Conservation (phyloP, 2,888 invertebrate genomes). For the Hirtodrosophila alboralis region DNA sequence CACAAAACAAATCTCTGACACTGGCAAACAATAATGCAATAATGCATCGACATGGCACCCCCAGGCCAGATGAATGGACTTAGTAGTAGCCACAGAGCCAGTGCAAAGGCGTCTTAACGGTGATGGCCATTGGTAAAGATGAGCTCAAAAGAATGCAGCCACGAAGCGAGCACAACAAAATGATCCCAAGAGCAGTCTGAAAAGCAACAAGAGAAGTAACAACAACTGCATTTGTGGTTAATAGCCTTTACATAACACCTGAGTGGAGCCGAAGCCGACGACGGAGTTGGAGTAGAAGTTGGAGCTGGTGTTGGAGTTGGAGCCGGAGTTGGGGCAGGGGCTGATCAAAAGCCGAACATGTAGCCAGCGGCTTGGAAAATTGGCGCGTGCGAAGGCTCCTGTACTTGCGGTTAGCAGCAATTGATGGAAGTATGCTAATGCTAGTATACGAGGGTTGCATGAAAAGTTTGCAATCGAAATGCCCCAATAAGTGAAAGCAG, state of each 20-base stretch:
- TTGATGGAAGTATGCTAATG: conserved; percentile 33
- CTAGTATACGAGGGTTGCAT: conserved; percentile 58
- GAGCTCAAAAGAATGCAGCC: conserved; percentile 44
- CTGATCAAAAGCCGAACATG: conserved; percentile 32
- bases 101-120: conserved; percentile 62
- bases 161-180: conserved; percentile 28
- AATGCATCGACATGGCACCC: conserved; percentile 23
- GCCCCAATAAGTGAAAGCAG: conserved; percentile 60
- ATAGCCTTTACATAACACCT: conserved; percentile 75
- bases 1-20: conserved; percentile 35
- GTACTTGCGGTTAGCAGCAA: conserved; percentile 40
- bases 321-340: background rate
- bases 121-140: conserved; percentile 35
- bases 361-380: conserved; percentile 73
- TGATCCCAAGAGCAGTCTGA: conserved; percentile 36
- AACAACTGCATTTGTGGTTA: conserved; percentile 47
- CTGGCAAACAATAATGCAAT: conserved; percentile 48
- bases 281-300: background rate
- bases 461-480: conserved; percentile 18
- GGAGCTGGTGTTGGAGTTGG: background rate
- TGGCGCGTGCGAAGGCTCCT: conserved; percentile 71
- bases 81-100: conserved; percentile 26
- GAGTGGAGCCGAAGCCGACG: conserved; percentile 32
- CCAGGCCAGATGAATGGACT: conserved; percentile 38
- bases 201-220: conserved; percentile 20